A percentile compares a stretch with the other conserved stretches of the same genome.
Conservation (phyloP, 1,140 invertebrate species). For the Drosophila jambulina region DNA sequence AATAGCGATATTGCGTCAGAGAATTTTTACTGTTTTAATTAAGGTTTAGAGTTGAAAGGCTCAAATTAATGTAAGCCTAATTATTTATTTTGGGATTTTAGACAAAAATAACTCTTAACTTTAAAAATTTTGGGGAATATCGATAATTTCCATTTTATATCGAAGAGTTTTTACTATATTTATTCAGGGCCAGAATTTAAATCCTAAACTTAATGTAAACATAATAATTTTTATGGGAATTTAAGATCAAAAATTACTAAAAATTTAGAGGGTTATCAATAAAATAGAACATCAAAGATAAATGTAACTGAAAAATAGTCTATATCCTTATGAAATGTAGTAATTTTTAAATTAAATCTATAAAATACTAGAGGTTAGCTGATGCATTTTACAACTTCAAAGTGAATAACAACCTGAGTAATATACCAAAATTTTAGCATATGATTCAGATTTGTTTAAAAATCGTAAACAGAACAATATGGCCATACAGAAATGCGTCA, state of each 20-base stretch:
- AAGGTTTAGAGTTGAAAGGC: background rate
- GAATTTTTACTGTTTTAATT: background rate
- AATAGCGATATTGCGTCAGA: background rate
- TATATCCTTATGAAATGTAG: no score
- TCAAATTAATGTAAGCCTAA: background rate
- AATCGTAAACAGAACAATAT: background rate
- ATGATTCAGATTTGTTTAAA: constrained; percentile 12
- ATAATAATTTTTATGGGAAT: no score
- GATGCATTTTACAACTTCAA: background rate
- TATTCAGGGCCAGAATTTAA: background rate
- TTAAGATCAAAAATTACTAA: no score
- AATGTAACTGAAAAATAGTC: no score
- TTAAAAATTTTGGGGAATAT: background rate
- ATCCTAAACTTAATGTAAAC: background rate
- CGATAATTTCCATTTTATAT: background rate
- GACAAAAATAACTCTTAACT: no score
- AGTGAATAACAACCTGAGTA: background rate
- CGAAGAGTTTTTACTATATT: no score
- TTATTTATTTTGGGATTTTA: background rate
- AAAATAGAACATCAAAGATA: no score
- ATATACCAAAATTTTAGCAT: background rate
- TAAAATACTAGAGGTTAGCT: no score
- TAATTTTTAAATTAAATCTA: no score
- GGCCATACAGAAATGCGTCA: background rate
- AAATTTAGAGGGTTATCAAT: no score